phyloP scores from a whole-genome alignment of 2,888 invertebrate genomes.

The Aphrophora alni region DNA sequence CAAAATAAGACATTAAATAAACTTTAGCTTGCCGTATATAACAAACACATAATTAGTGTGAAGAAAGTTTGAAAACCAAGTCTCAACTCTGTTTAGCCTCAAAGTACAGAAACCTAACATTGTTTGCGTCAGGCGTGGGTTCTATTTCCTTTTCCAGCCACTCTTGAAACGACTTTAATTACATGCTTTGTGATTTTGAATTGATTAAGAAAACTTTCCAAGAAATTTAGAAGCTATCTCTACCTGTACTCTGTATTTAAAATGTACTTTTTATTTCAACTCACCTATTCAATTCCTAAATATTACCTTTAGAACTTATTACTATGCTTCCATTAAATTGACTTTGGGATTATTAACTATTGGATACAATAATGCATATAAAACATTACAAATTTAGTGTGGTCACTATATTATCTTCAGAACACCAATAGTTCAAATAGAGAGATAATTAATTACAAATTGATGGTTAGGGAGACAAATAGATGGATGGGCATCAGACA shows the following conservation, averaged over 20 bases:
- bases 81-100: neutral
- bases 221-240: neutral
- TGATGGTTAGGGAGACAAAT: too few species aligned
- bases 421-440: too few species aligned
- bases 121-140: slow-evolving; percentile 1
- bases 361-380: too few species aligned
- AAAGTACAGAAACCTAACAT: neutral
- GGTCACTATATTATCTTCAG: too few species aligned
- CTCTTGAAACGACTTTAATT: slow-evolving; percentile 2
- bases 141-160: slow-evolving; percentile 6
- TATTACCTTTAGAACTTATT: neutral
- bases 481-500: too few species aligned
- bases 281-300: neutral
- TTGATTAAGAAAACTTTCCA: slow-evolving; percentile 2
- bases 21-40: neutral
- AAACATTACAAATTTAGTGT: too few species aligned
- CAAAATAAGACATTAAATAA: neutral
- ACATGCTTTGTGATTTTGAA: slow-evolving; percentile 2
- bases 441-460: too few species aligned
- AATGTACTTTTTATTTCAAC: neutral
- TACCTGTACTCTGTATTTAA: neutral
- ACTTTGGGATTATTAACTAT: too few species aligned
- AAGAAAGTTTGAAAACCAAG: neutral
- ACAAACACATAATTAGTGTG: neutral
- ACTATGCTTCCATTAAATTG: too few species aligned